Evolutionary conservation across 2,113 vertebrate genomes (phyloP).

Genomic region (Lophochroa leadbeateri): DNA sequence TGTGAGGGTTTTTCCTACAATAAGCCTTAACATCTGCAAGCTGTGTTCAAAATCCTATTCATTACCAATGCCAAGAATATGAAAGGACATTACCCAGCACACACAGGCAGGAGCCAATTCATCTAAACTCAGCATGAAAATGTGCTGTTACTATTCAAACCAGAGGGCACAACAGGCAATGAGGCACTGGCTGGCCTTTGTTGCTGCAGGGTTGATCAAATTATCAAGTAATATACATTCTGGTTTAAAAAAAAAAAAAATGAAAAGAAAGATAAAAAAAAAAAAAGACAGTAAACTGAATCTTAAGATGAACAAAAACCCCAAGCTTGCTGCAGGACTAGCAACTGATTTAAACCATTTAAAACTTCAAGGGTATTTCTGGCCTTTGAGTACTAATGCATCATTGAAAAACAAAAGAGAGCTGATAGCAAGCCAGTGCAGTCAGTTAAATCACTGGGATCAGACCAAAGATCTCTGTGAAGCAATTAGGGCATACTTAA

Average conservation of each 20-base stretch:
- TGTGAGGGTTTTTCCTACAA: conserved; percentile 24
- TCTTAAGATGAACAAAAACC: neutral
- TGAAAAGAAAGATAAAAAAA: neutral
- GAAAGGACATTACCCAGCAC: conserved; percentile 57
- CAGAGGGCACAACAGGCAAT: conserved; percentile 54
- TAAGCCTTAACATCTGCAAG: conserved; percentile 61
- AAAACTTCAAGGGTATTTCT: neutral
- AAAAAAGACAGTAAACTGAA: neutral
- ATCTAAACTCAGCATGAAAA: conserved; percentile 68
- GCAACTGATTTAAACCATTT: neutral
- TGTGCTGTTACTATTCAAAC: conserved; percentile 57
- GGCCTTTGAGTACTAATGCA: neutral
- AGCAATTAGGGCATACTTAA: neutral
- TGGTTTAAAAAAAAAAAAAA: neutral
- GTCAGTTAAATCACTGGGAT: neutral
- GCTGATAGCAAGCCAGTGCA: neutral
- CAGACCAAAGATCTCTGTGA: neutral
- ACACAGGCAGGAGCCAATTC: conserved; percentile 62
- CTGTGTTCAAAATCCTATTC: conserved; percentile 54
- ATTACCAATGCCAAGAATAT: conserved; percentile 59
- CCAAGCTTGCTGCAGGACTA: neutral
- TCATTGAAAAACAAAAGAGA: neutral
- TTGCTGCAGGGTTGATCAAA: neutral
- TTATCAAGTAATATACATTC: conserved; percentile 25
- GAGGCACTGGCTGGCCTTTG: conserved; percentile 32